Percentiles rank a stretch among this genome's conserved stretches.
Evolutionary conservation across 2,888 invertebrate genomes (phyloP).

Genomic region (Nephrotoma flavescens): DNA sequence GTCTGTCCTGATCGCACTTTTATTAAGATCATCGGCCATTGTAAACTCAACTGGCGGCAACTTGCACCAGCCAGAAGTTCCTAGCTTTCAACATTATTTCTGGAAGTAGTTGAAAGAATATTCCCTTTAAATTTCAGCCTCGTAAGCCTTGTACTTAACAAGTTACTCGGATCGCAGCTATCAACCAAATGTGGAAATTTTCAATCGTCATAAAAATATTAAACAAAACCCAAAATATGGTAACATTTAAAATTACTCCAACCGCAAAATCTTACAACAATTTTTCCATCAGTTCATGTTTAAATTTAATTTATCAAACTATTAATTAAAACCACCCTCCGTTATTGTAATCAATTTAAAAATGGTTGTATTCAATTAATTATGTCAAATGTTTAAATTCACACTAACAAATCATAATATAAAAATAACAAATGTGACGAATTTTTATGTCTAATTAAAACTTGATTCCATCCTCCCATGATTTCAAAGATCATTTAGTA

Average conservation of each 20-base stretch:
- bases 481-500: background rate
- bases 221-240: too few species aligned
- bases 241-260: background rate
- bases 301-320: background rate
- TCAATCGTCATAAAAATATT: too few species aligned
- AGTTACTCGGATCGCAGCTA: too few species aligned
- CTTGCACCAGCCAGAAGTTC: too few species aligned
- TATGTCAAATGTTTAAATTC: background rate
- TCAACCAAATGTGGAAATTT: too few species aligned
- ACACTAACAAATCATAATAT: background rate
- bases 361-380: background rate
- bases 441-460: slow-evolving; percentile 5
- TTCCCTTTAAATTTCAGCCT: too few species aligned
- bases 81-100: too few species aligned
- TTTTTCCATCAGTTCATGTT: background rate
- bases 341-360: background rate
- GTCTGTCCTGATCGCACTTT: too few species aligned
- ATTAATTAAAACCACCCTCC: background rate
- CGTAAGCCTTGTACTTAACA: too few species aligned
- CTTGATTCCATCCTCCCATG: background rate
- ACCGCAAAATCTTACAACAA: background rate
- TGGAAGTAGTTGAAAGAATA: too few species aligned
- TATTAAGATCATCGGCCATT: too few species aligned
- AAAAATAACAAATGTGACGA: background rate
- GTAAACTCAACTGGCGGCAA: too few species aligned